These are phyloP conservation scores for Cremastobaeus sp. DNA, from an alignment of 2,888 invertebrate species.

Conservation along the genomic window DNA sequence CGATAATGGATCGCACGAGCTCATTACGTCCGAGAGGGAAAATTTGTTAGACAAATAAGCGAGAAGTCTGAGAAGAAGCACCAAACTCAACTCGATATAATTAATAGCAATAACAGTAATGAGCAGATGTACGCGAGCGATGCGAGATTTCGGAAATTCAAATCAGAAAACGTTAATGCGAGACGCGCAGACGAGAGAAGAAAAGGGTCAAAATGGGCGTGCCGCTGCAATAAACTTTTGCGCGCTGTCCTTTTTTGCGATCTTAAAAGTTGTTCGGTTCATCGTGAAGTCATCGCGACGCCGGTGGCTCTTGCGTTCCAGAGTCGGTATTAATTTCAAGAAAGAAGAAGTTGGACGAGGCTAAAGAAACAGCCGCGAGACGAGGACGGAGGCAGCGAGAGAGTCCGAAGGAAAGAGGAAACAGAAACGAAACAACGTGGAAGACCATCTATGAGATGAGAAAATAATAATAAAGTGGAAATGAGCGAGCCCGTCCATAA, in stretches of 20 bases:
- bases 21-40: conserved; percentile 16
- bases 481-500: conserved; percentile 77
- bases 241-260: conserved; percentile 69
- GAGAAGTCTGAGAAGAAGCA: conserved; percentile 9
- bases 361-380: conserved; percentile 25
- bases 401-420: conserved; percentile 61
- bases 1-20: conserved; percentile 1
- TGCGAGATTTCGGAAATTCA: conserved; percentile 49
- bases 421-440: conserved; percentile 71
- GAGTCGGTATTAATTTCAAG: conserved; percentile 71
- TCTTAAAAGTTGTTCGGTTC: conserved; percentile 67
- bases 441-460: conserved; percentile 77
- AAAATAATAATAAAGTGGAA: conserved; percentile 78
- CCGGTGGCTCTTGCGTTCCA: conserved; percentile 68
- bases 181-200: conserved; percentile 37
- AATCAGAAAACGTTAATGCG: conserved; percentile 48
- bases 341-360: conserved; percentile 57
- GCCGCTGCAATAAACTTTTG: conserved; percentile 69
- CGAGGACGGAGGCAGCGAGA: conserved; percentile 57
- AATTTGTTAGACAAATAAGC: conserved; percentile 27
- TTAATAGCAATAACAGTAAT: conserved; percentile 52
- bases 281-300: conserved; percentile 67
- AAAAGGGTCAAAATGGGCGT: conserved; percentile 61
- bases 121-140: conserved; percentile 22
- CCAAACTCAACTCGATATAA: conserved; percentile 23